Evolutionary conservation across 2,797 vertebrate genomes (phyloP).

Genomic region (Pterois miles): DNA sequence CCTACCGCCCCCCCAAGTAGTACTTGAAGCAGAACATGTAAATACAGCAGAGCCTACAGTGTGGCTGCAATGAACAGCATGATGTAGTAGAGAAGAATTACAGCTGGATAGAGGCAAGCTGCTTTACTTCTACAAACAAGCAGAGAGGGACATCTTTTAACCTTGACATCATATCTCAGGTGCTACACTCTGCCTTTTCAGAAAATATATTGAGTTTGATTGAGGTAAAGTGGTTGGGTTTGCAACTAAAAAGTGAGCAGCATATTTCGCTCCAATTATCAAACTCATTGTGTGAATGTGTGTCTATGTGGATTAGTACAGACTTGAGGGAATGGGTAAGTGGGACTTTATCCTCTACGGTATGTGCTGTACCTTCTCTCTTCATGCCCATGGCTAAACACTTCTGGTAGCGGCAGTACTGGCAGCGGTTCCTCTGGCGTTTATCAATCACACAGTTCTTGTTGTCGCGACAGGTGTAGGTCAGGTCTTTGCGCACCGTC

Average conservation of each 20-base stretch:
- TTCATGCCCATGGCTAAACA: constrained; percentile 99
- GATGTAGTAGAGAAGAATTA: neutral
- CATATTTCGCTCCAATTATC: neutral
- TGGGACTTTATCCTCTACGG: constrained; percentile 80
- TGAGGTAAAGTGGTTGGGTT: neutral
- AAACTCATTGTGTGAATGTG: neutral
- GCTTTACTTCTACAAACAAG: neutral
- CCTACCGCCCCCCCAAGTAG: neutral
- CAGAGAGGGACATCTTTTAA: neutral
- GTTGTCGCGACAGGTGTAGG: constrained; percentile 96
- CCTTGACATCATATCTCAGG: neutral
- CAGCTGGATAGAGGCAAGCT: neutral
- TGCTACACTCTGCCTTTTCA: neutral
- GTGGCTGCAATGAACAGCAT: neutral
- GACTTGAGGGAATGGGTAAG: constrained; percentile 41
- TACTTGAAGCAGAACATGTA: constrained; percentile 10
- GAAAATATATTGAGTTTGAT: too few relatives aligned
- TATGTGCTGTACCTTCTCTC: constrained; percentile 94
- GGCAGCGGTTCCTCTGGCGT: constrained; percentile 97
- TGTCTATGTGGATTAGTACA: constrained; percentile 25
- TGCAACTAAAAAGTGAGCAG: neutral
- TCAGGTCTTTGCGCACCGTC: constrained; percentile 96
- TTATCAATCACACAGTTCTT: constrained; percentile 98
- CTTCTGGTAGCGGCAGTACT: constrained; percentile 99
- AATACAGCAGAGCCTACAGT: neutral